Conservation (phyloP, 2,797 vertebrate genomes). For the Leucoraja ocellata region DNA sequence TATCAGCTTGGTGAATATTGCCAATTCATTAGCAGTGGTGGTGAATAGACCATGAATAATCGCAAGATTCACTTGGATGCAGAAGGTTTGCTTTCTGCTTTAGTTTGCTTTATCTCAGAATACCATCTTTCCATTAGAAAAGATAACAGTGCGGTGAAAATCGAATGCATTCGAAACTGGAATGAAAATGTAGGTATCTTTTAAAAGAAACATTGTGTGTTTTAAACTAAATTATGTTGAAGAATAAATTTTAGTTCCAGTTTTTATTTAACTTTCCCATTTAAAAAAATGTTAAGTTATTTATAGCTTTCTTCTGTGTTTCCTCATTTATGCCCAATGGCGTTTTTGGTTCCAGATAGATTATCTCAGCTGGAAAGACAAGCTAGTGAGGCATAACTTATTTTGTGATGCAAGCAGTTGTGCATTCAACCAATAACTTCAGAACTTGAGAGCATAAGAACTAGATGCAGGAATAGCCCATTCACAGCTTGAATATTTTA, state of each 20-base stretch:
- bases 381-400: neutral
- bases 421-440: neutral
- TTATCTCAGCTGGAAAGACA: neutral
- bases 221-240: neutral
- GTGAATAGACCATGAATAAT: neutral
- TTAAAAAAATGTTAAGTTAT: neutral
- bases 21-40: neutral
- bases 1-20: neutral
- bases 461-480: no score
- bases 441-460: no score
- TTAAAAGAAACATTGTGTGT: neutral
- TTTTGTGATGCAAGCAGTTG: neutral
- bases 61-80: neutral
- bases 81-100: neutral
- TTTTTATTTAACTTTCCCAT: neutral
- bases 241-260: neutral
- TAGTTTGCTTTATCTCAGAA: neutral
- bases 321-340: neutral
- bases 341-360: neutral
- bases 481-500: no score
- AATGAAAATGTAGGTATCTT: neutral
- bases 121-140: neutral
- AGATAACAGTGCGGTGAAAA: neutral
- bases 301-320: conserved; percentile 10
- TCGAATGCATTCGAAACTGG: neutral